A percentile compares a stretch with the other conserved stretches of the same genome.
Conservation (phyloP, 2,113 vertebrate genomes). For the Montifringilla adamsi region DNA sequence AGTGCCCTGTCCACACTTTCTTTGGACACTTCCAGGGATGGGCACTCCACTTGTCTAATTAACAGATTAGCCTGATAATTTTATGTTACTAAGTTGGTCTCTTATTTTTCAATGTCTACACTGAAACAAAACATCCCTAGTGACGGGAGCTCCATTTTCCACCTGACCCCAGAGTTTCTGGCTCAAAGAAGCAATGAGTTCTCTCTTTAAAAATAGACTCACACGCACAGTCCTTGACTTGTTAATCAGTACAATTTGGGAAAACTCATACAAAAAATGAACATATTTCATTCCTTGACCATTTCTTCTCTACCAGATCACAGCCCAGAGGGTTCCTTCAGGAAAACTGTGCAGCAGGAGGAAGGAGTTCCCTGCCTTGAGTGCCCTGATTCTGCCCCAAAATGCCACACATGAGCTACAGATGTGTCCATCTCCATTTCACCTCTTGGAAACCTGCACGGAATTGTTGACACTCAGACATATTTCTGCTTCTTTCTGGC, state of each 20-base stretch:
- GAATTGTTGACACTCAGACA: not conserved
- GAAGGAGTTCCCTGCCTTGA: not conserved
- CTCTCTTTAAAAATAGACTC: not conserved
- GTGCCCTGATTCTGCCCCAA: not conserved
- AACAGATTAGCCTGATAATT: not conserved
- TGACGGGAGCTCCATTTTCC: not conserved
- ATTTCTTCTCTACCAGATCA: not conserved
- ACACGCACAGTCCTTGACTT: not conserved
- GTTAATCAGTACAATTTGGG: not conserved
- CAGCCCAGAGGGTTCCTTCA: not conserved
- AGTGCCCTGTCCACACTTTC: not conserved
- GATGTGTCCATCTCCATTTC: not conserved
- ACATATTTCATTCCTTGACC: accelerated
- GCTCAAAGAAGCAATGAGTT: not conserved
- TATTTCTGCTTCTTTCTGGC: not conserved
- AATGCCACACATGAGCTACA: not conserved
- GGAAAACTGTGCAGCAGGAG: not conserved
- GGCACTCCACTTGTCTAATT: not conserved
- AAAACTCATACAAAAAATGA: not conserved
- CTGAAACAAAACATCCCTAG: not conserved
- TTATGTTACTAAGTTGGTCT: not conserved
- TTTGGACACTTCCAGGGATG: not conserved
- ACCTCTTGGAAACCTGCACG: not conserved
- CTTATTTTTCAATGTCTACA: not conserved
- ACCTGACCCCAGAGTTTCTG: not conserved